Conservation (phyloP, 2,888 invertebrate genomes). For the Theretra japonica region DNA sequence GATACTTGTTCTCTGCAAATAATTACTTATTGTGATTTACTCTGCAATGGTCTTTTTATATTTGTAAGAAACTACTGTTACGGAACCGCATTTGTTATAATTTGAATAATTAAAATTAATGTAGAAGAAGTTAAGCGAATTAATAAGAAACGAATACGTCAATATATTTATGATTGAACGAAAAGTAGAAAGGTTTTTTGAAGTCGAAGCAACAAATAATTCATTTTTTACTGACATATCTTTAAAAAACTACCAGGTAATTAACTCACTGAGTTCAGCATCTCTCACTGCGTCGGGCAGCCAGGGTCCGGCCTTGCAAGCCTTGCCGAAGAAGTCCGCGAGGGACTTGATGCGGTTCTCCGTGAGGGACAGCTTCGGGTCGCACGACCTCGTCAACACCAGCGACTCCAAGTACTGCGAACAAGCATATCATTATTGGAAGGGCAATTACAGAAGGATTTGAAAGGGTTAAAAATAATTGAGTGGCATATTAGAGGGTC, state of each 20-base stretch:
- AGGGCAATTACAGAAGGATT: no score
- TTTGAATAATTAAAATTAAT: background rate
- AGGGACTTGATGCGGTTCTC: slow-evolving; percentile 91
- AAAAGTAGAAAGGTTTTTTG: no score
- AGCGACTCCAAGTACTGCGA: slow-evolving; percentile 90
- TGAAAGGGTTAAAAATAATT: no score
- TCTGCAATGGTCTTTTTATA: background rate
- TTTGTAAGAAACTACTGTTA: background rate
- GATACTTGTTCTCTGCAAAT: slow-evolving; percentile 78
- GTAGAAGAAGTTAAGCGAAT: no score
- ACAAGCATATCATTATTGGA: background rate
- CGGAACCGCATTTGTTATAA: background rate
- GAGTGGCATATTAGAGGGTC: no score
- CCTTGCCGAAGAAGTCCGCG: slow-evolving; percentile 89
- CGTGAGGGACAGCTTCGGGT: slow-evolving; percentile 87
- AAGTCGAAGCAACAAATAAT: no score
- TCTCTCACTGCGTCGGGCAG: slow-evolving; percentile 87
- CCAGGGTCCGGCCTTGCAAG: slow-evolving; percentile 96
- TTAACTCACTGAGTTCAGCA: slow-evolving; percentile 86
- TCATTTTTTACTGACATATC: no score
- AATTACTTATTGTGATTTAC: background rate
- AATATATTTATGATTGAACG: no score
- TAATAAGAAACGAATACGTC: no score
- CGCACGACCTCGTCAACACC: slow-evolving; percentile 89
- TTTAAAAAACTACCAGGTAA: background rate